phyloP scores from a whole-genome alignment of 2,113 vertebrate species.

The Neofelis nebulosa region DNA sequence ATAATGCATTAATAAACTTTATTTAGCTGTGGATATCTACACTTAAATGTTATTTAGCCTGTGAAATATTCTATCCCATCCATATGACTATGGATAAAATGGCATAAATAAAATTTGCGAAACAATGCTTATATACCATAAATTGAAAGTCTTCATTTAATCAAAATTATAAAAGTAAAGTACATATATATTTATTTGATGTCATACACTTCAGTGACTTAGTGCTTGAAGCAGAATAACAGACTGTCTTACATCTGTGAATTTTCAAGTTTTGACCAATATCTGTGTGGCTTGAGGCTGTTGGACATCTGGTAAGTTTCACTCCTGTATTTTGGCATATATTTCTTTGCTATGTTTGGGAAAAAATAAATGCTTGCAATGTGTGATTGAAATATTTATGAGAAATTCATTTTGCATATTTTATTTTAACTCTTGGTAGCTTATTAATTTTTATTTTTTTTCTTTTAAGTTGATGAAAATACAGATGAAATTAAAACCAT shows the following conservation, averaged over 20 bases:
- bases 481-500: neutral
- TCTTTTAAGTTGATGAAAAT: neutral
- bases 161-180: slow-evolving; percentile 19
- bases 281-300: slow-evolving; percentile 63
- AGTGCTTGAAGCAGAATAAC: slow-evolving; percentile 55
- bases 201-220: slow-evolving; percentile 21
- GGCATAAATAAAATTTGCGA: slow-evolving; percentile 18
- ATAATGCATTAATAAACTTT: neutral
- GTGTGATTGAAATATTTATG: slow-evolving; percentile 44
- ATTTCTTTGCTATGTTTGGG: slow-evolving; percentile 66
- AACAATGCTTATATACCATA: neutral
- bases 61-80: neutral
- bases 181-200: slow-evolving; percentile 54
- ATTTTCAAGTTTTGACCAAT: slow-evolving; percentile 73
- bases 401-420: slow-evolving; percentile 17
- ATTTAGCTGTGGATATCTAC: neutral
- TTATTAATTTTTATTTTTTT: neutral
- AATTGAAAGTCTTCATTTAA: neutral
- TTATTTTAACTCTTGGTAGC: slow-evolving; percentile 36
- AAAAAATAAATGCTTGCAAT: slow-evolving; percentile 51
- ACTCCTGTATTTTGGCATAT: slow-evolving; percentile 63
- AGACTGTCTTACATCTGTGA: slow-evolving; percentile 70
- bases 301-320: slow-evolving; percentile 70
- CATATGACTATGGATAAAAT: neutral
- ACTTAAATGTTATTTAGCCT: neutral